Base-by-base conservation (phyloP, 2,113 vertebrate species). In the Garra rufa region DNA sequence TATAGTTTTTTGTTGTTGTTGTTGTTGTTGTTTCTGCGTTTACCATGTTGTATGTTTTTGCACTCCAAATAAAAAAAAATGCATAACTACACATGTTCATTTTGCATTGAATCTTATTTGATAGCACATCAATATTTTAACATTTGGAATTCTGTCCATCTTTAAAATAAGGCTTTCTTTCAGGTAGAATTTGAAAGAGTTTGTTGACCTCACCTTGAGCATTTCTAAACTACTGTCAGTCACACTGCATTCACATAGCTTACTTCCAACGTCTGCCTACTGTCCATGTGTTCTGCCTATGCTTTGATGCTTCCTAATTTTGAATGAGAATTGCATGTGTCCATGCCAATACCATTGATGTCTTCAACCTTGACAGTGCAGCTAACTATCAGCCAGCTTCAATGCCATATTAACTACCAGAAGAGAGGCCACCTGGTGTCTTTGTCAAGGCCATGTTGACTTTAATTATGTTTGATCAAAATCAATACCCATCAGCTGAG, bases 311-410 rank as follows among this genome's bases (percentile, higher is more conserved):
- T 78, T 14, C 48, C 55, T 43, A 26, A 46, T 76, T 76, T 34
- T 76, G 70, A 61, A 82, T 17, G 11, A 34, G 61, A 80, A 70
- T 38, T 76, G 21, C 61, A 69, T 75, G 61, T 30, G 26, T 6
- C 26, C 57, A 21, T 38, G 61, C 85, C 78, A 82, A n/a, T 26
- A 7, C 70, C 15, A 43, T 61, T 71, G 34, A 73, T 76, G 78
- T 82, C 70, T 76, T 85, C 44, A 46, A 50, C 24, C 21, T 73
- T 52, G 38, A 43, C 38, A 80, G 76, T 34, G 34, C 34, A 34
- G 4, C 59, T 55, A 81, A 83, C 43, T 46, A 78, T 41, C 48
- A 61, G 69, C 81, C 81, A 86, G 63, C 43, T 55, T 28, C 55
- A n/a, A 79, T 52, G 52, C 71, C 41, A 77, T 75, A 69, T 82